These are phyloP conservation scores for Ridgeia piscesae DNA, from an alignment of 1,140 invertebrate species.

Conservation along the genomic window DNA sequence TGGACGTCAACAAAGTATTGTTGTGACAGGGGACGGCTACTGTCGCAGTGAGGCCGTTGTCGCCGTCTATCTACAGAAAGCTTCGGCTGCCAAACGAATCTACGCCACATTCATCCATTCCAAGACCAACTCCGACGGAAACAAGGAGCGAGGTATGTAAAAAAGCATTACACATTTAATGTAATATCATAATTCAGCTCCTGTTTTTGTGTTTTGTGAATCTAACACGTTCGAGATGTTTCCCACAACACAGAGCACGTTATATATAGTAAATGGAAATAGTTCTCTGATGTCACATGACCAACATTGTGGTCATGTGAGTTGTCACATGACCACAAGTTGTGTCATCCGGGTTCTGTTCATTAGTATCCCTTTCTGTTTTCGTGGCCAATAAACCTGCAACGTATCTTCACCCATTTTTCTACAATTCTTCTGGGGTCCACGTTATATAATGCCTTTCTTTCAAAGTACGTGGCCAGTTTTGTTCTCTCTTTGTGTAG, in stretches of 20 bases:
- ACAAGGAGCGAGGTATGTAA: slow-evolving; percentile 68
- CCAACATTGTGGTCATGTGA: neutral
- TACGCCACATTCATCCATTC: slow-evolving; percentile 86
- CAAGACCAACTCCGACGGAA: slow-evolving; percentile 86
- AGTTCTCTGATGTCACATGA: neutral
- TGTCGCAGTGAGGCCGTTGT: slow-evolving; percentile 87
- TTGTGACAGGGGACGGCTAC: slow-evolving; percentile 75
- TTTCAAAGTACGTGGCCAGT: too few relatives aligned
- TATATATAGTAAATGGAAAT: neutral
- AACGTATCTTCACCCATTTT: too few relatives aligned
- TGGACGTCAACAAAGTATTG: neutral
- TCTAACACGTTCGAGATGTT: neutral
- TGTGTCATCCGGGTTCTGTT: neutral
- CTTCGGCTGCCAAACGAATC: slow-evolving; percentile 71
- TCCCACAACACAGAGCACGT: neutral
- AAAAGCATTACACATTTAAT: neutral
- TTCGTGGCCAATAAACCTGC: too few relatives aligned
- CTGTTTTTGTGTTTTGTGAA: neutral
- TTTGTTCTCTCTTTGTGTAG: too few relatives aligned
- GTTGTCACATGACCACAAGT: neutral
- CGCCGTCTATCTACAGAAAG: slow-evolving; percentile 78
- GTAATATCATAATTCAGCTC: neutral
- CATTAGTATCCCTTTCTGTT: too few relatives aligned
- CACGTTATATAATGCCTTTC: too few relatives aligned
- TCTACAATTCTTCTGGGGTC: too few relatives aligned